A percentile compares a stretch with the other conserved stretches of the same genome.
Evolutionary conservation across 2,888 invertebrate genomes (phyloP).

Genomic region (Capitulum mitella): DNA sequence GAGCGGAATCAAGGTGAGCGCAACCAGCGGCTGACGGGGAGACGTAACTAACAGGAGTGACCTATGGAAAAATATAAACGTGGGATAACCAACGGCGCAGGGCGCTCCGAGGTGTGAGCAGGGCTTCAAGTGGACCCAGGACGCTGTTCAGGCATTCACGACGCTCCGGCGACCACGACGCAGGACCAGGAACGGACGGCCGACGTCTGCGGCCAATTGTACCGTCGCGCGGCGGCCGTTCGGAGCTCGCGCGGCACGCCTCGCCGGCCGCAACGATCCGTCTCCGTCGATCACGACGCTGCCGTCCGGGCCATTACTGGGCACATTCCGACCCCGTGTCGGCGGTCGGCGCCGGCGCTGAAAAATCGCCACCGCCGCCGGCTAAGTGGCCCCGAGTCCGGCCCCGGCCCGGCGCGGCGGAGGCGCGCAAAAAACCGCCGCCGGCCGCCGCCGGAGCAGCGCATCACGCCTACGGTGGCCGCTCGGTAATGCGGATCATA

Average conservation of each 20-base stretch:
- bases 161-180: too few relatives aligned
- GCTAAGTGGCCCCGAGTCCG: background rate
- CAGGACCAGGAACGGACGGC: background rate
- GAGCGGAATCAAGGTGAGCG: too few relatives aligned
- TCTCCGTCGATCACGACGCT: slow-evolving; percentile 21
- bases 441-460: background rate
- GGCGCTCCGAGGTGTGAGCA: too few relatives aligned
- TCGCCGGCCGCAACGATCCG: background rate
- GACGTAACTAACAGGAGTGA: too few relatives aligned
- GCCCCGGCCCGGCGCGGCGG: background rate
- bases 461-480: background rate
- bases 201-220: background rate
- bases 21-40: too few relatives aligned
- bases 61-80: too few relatives aligned
- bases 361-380: background rate
- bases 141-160: too few relatives aligned
- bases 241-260: background rate
- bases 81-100: too few relatives aligned
- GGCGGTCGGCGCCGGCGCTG: background rate
- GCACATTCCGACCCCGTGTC: background rate
- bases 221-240: background rate
- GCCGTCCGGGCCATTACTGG: background rate
- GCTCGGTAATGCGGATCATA: background rate
- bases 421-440: background rate
- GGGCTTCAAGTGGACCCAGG: too few relatives aligned